A percentile compares a stretch with the other conserved stretches of the same genome.
Conservation (phyloP, 2,888 invertebrate genomes). For the Carcina quercana region DNA sequence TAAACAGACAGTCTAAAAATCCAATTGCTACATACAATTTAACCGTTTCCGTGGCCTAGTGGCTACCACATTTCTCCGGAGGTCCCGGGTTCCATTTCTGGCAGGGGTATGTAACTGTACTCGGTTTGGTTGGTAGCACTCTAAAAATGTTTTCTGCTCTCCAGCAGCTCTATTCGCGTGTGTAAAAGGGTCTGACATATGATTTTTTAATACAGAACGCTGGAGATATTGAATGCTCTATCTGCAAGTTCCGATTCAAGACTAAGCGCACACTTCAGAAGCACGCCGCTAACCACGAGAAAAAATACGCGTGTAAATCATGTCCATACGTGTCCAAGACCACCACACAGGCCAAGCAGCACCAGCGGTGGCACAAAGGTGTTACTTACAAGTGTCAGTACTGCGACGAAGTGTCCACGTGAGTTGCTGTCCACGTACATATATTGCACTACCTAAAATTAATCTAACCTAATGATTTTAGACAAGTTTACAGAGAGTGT, state of each 20-base stretch:
- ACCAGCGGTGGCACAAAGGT: constrained; percentile 61
- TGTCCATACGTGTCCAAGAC: constrained; percentile 57
- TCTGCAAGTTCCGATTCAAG: constrained; percentile 58
- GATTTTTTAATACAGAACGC: constrained; percentile 48
- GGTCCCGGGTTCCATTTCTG: neutral
- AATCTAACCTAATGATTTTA: too few species aligned
- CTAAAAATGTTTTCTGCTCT: too few species aligned
- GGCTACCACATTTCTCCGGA: too few species aligned
- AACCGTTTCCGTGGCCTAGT: too few species aligned
- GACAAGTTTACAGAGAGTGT: too few species aligned
- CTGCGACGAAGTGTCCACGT: constrained; percentile 61
- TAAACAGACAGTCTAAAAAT: too few species aligned
- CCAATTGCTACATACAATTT: too few species aligned
- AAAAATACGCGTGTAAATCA: constrained; percentile 55
- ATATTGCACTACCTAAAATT: too few species aligned
- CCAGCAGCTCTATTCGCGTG: too few species aligned
- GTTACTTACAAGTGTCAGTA: constrained; percentile 61
- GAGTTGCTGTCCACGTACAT: too few species aligned
- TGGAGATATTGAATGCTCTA: constrained; percentile 45
- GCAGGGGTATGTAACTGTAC: neutral
- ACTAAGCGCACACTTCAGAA: constrained; percentile 49
- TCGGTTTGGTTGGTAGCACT: too few species aligned
- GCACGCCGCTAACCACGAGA: constrained; percentile 54
- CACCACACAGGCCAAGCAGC: constrained; percentile 61
- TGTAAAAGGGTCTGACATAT: too few species aligned